These are phyloP conservation scores for Synanthedon vespiformis DNA, from an alignment of 2,888 invertebrate species.

Conservation along the genomic window DNA sequence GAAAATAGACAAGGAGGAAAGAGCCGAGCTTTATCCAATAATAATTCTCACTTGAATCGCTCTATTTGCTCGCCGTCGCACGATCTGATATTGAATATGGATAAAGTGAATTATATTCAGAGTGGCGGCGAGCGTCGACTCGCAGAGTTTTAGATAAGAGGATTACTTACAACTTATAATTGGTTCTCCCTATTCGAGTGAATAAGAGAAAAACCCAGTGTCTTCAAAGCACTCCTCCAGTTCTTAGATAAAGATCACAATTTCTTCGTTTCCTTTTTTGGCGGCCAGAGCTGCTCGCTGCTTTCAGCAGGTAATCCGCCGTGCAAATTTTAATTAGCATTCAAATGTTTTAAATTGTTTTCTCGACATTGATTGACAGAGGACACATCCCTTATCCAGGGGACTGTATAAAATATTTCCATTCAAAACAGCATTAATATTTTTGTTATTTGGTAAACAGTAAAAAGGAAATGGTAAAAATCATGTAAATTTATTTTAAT, in stretches of 20 bases:
- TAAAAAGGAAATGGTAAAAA: too few relatives aligned
- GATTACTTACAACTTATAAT: slow-evolving; percentile 68
- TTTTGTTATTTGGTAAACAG: too few relatives aligned
- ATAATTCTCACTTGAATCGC: slow-evolving; percentile 66
- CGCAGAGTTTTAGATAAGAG: slow-evolving; percentile 54
- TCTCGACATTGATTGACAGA: neutral
- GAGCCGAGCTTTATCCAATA: slow-evolving; percentile 62
- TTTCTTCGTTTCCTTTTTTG: slow-evolving; percentile 12
- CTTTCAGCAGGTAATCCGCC: neutral
- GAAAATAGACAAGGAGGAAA: slow-evolving; percentile 57
- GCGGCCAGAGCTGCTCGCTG: neutral
- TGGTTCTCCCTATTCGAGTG: slow-evolving; percentile 57
- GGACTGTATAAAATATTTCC: too few relatives aligned
- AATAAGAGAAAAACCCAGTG: slow-evolving; percentile 47
- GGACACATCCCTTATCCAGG: neutral
- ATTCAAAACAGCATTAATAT: too few relatives aligned
- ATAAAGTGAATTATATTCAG: slow-evolving; percentile 65
- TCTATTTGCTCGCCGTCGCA: slow-evolving; percentile 63
- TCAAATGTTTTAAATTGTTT: neutral
- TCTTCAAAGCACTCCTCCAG: slow-evolving; percentile 36
- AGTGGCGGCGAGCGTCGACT: slow-evolving; percentile 53
- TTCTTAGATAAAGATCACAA: slow-evolving; percentile 31
- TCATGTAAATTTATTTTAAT: too few relatives aligned
- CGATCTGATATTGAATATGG: slow-evolving; percentile 69
- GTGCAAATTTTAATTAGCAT: neutral